phyloP scores from a whole-genome alignment of 2,888 invertebrate genomes.

The Hoplodrina ambigua region DNA sequence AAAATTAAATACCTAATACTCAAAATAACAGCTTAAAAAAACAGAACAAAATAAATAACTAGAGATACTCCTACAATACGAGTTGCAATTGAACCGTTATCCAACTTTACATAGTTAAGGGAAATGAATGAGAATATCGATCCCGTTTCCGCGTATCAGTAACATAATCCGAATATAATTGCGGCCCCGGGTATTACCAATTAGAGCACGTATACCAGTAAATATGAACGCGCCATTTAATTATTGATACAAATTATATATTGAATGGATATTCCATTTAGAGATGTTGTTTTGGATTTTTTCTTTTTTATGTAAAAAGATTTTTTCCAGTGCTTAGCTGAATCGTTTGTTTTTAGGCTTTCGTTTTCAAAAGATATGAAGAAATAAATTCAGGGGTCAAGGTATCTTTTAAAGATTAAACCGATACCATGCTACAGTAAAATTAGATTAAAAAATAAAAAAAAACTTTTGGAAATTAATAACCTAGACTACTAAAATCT shows the following conservation, averaged over 20 bases:
- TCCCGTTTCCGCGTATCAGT: slow-evolving; percentile 41
- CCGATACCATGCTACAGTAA: too few relatives aligned
- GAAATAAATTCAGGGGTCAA: too few relatives aligned
- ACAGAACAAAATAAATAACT: background rate
- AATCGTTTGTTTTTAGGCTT: too few relatives aligned
- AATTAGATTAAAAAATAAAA: too few relatives aligned
- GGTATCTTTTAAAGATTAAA: too few relatives aligned
- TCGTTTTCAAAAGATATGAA: too few relatives aligned
- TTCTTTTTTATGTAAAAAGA: background rate
- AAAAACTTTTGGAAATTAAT: too few relatives aligned
- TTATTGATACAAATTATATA: slow-evolving; percentile 20
- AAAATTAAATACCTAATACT: background rate
- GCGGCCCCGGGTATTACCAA: slow-evolving; percentile 57
- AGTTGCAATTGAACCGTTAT: slow-evolving; percentile 18
- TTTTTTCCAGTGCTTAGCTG: background rate
- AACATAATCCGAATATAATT: slow-evolving; percentile 74
- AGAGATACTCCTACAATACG: background rate
- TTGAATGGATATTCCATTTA: slow-evolving; percentile 5
- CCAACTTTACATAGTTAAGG: slow-evolving; percentile 16
- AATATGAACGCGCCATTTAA: slow-evolving; percentile 39
- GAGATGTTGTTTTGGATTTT: background rate
- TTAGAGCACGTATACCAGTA: slow-evolving; percentile 49
- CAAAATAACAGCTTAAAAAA: background rate
- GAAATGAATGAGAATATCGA: slow-evolving; percentile 47
- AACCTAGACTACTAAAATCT: too few relatives aligned